Base-by-base conservation (phyloP, 23 tunicate genomes). In the Phallusia fumigata region DNA sequence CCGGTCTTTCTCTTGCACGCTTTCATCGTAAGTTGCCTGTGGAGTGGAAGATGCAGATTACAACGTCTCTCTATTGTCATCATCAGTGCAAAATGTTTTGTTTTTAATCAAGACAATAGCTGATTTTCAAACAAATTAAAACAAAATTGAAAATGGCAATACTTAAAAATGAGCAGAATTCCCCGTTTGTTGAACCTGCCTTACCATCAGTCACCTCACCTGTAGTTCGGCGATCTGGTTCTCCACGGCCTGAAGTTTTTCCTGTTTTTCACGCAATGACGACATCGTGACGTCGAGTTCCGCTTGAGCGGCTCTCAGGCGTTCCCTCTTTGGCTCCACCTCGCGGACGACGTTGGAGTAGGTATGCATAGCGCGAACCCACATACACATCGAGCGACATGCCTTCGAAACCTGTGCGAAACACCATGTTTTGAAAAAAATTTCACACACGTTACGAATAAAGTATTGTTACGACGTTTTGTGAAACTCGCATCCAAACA, bases 331-430 rank as follows among this genome's bases (percentile, higher is more conserved):
- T 19, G 99, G 99, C 74, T 95, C 99, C 65, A 95, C 99, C 80
- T 95, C 99, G 35, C 88, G 69, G 47, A 95, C 95, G 15, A 95
- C 99, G 83, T 87, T 93, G 30, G 99, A 78, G 87, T 95, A 95
- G 72, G 95, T 90, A 84, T 95, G 84, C 99, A 95, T 95, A 65
- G 99, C 99, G 21, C 99, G 83, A 73, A 95, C 95, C 99, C 99
- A 95, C 99, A 95, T 95, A 80, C 99, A 95, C 92, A 95, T 84
- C 2, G 99, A 95, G 53, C 82, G 83, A 88, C 99, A 95, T 1
- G 99, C 99, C 84, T 95, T 95, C 34, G 99, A 95, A 0, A 94
- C 98, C 98, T 94, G 77, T 22, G 52, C 35, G 10, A 40, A 40
- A 10, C 8, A 40, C 10, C 10, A 3, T 10, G 47, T 40, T 40